These are phyloP conservation scores for Drymodes brunneopygia DNA, from an alignment of 2,113 vertebrate genomes.

Conservation along the genomic window DNA sequence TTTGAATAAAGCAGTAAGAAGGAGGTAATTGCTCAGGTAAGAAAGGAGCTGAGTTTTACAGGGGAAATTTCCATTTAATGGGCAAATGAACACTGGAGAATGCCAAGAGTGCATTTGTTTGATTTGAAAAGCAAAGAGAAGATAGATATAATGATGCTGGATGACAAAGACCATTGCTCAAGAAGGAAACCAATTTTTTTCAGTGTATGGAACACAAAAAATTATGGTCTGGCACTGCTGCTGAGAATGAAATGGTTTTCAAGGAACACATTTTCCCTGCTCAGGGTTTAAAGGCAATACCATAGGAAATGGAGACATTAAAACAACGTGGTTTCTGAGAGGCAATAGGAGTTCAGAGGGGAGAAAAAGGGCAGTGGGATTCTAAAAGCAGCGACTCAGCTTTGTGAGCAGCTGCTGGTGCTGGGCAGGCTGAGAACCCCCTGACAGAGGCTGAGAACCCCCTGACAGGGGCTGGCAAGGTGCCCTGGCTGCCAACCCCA, in stretches of 20 bases:
- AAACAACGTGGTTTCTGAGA: not conserved
- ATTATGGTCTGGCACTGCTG: not conserved
- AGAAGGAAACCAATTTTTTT: not conserved
- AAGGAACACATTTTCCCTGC: not conserved
- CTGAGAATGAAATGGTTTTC: not conserved
- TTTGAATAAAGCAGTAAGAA: not conserved
- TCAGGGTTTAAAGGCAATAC: not conserved
- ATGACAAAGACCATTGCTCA: not conserved
- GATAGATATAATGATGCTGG: not conserved
- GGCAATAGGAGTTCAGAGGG: not conserved
- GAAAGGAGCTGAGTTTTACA: not conserved
- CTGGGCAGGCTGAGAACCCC: not conserved
- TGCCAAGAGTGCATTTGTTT: not conserved
- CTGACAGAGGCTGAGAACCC: fast-evolving
- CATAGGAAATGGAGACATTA: not conserved
- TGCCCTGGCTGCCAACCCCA: not conserved
- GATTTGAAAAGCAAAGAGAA: not conserved
- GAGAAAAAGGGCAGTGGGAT: not conserved
- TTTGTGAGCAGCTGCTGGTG: not conserved
- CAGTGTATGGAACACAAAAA: not conserved
- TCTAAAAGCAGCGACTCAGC: not conserved
- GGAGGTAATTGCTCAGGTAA: not conserved
- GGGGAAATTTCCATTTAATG: not conserved
- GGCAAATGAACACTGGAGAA: not conserved
- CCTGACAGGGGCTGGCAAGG: not conserved